Base-by-base conservation (phyloP, 2,888 invertebrate species). In the Melangyna quadrimaculata region DNA sequence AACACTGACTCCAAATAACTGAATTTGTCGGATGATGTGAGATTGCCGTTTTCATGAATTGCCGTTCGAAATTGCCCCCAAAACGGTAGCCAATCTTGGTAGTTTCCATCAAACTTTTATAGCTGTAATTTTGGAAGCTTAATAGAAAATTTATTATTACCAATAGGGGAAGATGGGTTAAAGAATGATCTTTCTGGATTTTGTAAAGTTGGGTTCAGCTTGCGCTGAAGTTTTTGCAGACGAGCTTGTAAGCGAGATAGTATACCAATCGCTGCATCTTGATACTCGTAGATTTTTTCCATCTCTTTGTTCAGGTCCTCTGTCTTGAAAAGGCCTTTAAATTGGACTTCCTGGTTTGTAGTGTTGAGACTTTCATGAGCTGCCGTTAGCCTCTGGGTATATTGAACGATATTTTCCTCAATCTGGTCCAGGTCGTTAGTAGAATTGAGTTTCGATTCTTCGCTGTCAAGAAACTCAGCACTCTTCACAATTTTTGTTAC, bases 61-160 rank as follows among this genome's bases (percentile, higher is more conserved):
- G 72, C 19, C 5, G 53, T 32, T 12, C 67, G 63, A 35, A 79
- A 72, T n/a, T 72, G 65, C 43, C 48, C 48, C 65, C 65, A 67
- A 67, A 32, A 65, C 3, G 45, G n/a, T n/a, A 65, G 24, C 45
- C 45, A 65, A 3, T 65, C 29, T 17, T 65, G 43, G 12, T 29
- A 40, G 4, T 70, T 70, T 1, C 70, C 55, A 43, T 57, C 70
- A 8, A 70, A 70, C 9, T n/a, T 45, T 57, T 71, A 45, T 1
- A 71, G 71, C 27, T 24, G 53, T 9, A 53, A 24, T 48, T 48
- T 29, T 1, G 57, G 57, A 3, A 45, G 43, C 29, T 51, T 48
- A 1, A 51, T 14, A 7, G n/a, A n/a, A n/a, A n/a, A n/a, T n/a
- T n/a, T n/a, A n/a, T n/a, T n/a, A n/a, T n/a, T n/a, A n/a, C n/a